A percentile compares a stretch with the other conserved stretches of the same genome.
Conservation (phyloP, 1,140 invertebrate species). For the Temnothorax nylanderi region DNA sequence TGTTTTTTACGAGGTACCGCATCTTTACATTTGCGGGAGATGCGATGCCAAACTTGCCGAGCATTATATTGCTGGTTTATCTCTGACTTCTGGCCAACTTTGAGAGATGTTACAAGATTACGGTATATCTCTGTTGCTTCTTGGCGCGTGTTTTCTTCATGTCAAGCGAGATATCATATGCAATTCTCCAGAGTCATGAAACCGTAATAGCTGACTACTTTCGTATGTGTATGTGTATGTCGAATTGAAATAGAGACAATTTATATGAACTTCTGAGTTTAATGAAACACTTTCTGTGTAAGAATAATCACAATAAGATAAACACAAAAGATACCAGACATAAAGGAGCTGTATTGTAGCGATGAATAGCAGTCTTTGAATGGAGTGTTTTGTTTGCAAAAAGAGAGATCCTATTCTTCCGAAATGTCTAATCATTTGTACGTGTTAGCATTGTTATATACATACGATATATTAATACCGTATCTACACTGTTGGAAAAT, state of each 20-base stretch:
- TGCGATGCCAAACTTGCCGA: not conserved
- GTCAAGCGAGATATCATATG: conserved; percentile 24
- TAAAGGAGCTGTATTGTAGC: not conserved
- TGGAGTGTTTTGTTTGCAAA: not conserved
- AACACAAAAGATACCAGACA: not conserved
- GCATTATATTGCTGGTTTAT: conserved; percentile 7
- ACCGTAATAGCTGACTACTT: not conserved
- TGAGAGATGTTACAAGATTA: conserved; percentile 9
- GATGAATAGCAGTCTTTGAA: not conserved
- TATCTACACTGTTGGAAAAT: too few species aligned
- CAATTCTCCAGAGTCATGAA: conserved; percentile 32
- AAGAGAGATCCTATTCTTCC: not conserved
- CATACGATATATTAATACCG: too few species aligned
- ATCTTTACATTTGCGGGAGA: not conserved
- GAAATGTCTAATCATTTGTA: not conserved
- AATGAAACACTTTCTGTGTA: not conserved
- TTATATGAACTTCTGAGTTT: conserved; percentile 23
- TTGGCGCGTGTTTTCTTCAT: conserved; percentile 27
- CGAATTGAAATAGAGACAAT: not conserved
- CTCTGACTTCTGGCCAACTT: not conserved
- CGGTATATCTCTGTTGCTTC: conserved; percentile 36
- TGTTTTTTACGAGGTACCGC: not conserved
- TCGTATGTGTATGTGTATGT: not conserved
- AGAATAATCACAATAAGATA: not conserved
- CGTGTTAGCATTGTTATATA: not conserved